Evolutionary conservation across 2,113 vertebrate species (phyloP), one percentile per base, ranked within the genome.

Genomic region (Muntiacus muntjak): DNA sequence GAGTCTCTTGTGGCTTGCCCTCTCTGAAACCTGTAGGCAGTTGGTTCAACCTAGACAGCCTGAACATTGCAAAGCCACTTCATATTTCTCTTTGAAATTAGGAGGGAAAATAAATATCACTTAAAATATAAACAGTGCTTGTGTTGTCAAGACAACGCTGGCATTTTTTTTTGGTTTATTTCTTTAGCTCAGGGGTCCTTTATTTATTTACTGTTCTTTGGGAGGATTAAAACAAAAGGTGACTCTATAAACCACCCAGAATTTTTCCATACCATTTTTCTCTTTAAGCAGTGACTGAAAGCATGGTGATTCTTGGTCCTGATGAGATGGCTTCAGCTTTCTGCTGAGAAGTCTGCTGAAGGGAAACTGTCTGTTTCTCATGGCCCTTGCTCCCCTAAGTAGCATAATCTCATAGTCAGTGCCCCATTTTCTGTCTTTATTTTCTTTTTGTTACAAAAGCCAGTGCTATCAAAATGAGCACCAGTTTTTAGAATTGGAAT

Each of bases 141-240:
- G 21, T 92, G 57, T 81, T 94, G 36, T 94, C 81, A 74, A 67
- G 86, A 86, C 17, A 89, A 43, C 76, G 25, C 43, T 64, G 54
- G 55, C 15, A 9, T 25, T 23, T 74, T 43, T 36, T n/a, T 47
- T 19, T n/a, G 33, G 28, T 86, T 47, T 36, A 50, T 57, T 47
- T 30, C 11, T 67, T 40, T 47, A 67, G 28, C 10, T 54, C 1
- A 16, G 13, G 57, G 83, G 43, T 19, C 14, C n/a, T 60, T 21
- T 88, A 45, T 28, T 30, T 58, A 33, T 67, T 95, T 84, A 30
- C 36, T 95, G 28, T 74, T 60, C 30, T 67, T 58, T 81, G 6
- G 30, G 23, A 62, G 12, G 26, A 55, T 87, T 91, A 85, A 91
- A 93, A 89, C 57, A 96, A 96, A 96, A 94, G 64, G 62, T 83